Base-by-base conservation (phyloP, 1,140 invertebrate species). In the Eurosta solidaginis region DNA sequence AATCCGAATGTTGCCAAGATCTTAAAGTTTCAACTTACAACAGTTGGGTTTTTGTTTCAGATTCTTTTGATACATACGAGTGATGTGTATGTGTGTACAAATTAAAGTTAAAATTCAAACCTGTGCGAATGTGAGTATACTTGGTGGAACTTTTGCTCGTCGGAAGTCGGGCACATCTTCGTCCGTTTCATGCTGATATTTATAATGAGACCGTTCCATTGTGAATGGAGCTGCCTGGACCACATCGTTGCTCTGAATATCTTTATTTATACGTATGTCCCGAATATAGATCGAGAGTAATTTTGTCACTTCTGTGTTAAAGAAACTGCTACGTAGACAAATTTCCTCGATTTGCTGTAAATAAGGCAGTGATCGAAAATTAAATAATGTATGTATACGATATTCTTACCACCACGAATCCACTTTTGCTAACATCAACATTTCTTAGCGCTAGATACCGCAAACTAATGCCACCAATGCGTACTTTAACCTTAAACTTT, bases 281-380 rank as follows among this genome's bases (percentile, higher is more conserved):
- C 92, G 91, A 80, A 96, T 92, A 29, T 96, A 92, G 36, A 98
- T 91, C 9, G 94, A 95, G 22, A 98, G 85, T 9, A 97, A 88
- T 89, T 97, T 98, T 25, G 94, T 96, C 29, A 95, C 93, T 80
- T 96, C 95, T 10, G 94, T 95, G 85, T 96, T 97, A 76, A 97
- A 92, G 84, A 96, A 93, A 89, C 95, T 96, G 86, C 96, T 97
- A 20, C 94, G 92, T 76, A 97, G 91, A 82, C 94, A 93, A 76
- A 97, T 92, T 87, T 95, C 93, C 82, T 96, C 94, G 79, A 97
- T 92, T 89, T 96, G 92, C 95, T 97, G 81, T 42, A 79, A 90
- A 89, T 44, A 25, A 3, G 4, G 45, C 3, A 7, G 6, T 20
- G 22, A 12, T 42, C 10, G 22, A 73, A 12, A 42, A 1, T 12